phyloP scores from a whole-genome alignment of 2,888 invertebrate species.

The Hemicrepidius hirtus region DNA sequence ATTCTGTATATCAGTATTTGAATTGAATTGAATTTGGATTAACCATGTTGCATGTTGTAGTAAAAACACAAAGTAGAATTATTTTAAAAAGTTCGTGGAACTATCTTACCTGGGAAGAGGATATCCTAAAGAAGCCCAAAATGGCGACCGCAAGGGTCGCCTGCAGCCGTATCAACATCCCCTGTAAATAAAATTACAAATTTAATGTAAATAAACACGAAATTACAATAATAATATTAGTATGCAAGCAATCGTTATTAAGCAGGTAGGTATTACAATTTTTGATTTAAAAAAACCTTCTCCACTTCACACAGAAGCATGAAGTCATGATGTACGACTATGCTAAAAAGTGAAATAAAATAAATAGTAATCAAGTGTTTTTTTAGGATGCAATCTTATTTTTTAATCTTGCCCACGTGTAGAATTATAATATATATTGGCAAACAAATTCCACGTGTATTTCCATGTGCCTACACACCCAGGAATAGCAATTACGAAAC shows the following conservation, averaged over 20 bases:
- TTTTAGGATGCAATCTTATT: too few species aligned
- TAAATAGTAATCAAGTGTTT: too few species aligned
- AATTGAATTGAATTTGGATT: too few species aligned
- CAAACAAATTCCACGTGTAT: constrained; percentile 19
- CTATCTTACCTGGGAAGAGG: constrained; percentile 78
- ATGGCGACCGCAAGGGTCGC: constrained; percentile 82
- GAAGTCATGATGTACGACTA: too few species aligned
- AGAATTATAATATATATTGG: background rate
- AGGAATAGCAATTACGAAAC: constrained; percentile 44
- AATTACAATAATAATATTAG: constrained; percentile 1
- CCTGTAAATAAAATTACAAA: constrained; percentile 76
- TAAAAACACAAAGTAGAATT: too few species aligned
- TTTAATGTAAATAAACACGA: constrained; percentile 39
- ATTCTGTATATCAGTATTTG: too few species aligned
- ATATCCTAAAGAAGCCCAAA: constrained; percentile 75
- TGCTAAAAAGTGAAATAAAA: too few species aligned
- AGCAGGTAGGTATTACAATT: too few species aligned
- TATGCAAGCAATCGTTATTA: too few species aligned
- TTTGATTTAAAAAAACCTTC: too few species aligned
- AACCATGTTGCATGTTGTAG: background rate
- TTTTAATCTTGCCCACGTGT: too few species aligned
- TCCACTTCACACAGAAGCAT: too few species aligned
- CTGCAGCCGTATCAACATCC: constrained; percentile 84
- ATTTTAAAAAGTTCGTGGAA: background rate
- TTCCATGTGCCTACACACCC: constrained; percentile 47